Evolutionary conservation across 2,113 vertebrate genomes (phyloP).

Genomic region (Marmota flaviventris): DNA sequence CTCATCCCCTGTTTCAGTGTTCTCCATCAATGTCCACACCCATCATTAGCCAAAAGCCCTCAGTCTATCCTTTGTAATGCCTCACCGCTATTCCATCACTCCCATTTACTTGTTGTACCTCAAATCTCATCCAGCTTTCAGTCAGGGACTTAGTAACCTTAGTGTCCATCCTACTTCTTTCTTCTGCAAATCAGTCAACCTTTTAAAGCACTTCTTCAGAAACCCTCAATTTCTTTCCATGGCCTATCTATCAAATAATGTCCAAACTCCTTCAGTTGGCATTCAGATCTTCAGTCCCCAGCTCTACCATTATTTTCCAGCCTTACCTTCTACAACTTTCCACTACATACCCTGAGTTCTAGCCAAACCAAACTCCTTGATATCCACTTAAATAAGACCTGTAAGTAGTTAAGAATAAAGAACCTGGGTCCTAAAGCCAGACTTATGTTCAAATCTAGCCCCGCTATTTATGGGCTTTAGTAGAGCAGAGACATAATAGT

Average conservation of each 20-base stretch:
- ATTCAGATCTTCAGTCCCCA: background rate
- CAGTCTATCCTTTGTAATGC: no score
- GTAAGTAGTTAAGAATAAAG: background rate
- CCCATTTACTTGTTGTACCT: background rate
- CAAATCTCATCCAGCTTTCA: background rate
- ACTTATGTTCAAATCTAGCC: slow-evolving; percentile 16
- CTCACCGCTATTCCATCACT: background rate
- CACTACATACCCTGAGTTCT: background rate
- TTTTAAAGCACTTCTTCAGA: background rate
- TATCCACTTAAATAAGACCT: background rate
- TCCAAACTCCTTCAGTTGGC: background rate
- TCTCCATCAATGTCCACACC: background rate
- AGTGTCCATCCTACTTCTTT: slow-evolving; percentile 4
- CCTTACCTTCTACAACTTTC: slow-evolving; percentile 8
- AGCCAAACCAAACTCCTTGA: slow-evolving; percentile 22
- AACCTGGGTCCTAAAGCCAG: background rate
- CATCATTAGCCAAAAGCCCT: background rate
- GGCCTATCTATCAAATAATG: slow-evolving; percentile 1
- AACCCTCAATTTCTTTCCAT: background rate
- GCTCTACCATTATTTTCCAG: background rate
- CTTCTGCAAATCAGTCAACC: background rate
- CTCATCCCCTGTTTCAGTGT: background rate
- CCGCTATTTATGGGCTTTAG: background rate
- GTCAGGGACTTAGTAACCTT: background rate
- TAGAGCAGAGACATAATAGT: background rate